A percentile compares a stretch with the other conserved stretches of the same genome.
These are phyloP conservation scores for Rhodinocichla rosea DNA, from an alignment of 2,113 vertebrate species.

Conservation along the genomic window DNA sequence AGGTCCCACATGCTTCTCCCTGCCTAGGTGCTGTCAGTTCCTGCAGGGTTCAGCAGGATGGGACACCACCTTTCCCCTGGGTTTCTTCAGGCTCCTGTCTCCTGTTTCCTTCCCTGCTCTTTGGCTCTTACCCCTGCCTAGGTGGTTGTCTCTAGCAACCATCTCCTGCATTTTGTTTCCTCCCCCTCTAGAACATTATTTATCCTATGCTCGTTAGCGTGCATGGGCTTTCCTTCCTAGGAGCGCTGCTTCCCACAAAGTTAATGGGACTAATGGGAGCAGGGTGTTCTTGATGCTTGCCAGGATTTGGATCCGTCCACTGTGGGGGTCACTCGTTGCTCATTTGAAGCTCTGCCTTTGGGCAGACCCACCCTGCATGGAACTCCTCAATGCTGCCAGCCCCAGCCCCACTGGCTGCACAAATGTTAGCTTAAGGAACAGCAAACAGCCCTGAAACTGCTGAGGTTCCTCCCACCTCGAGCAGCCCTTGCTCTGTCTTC, in stretches of 20 bases:
- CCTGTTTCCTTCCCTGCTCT: not conserved
- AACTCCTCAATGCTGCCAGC: not conserved
- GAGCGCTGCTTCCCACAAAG: not conserved
- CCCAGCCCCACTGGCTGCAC: not conserved
- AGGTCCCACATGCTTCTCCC: not conserved
- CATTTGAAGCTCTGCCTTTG: not conserved
- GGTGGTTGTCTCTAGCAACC: not conserved
- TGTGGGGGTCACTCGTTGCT: fast-evolving
- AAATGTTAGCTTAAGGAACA: not conserved
- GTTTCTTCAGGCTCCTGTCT: not conserved
- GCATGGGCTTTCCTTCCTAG: not conserved
- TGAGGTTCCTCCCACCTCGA: not conserved
- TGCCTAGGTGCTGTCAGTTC: fast-evolving
- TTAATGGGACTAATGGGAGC: not conserved
- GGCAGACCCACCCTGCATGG: not conserved
- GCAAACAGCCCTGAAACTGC: not conserved
- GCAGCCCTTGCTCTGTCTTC: slow-evolving; percentile 3
- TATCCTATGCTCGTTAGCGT: not conserved
- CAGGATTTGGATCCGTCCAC: fast-evolving
- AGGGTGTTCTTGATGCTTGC: fast-evolving
- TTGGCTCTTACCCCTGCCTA: not conserved
- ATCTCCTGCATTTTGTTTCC: not conserved
- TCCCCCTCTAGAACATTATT: not conserved
- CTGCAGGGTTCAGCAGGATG: not conserved
- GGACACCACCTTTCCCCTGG: not conserved